Evolutionary conservation across 2,888 invertebrate species (phyloP).

Genomic region (Stenolophus ochropezus): DNA sequence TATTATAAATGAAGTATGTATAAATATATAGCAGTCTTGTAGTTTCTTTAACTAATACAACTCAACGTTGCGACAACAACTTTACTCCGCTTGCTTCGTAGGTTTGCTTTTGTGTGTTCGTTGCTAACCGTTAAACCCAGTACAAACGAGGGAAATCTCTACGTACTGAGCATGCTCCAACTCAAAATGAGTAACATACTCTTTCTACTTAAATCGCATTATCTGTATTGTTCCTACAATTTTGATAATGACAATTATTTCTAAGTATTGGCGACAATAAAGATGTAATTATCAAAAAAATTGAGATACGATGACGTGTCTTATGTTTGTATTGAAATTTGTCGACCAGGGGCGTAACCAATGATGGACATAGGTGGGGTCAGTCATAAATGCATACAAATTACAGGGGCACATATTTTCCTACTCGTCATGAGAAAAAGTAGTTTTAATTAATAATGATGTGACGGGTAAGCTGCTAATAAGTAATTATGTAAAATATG

Average conservation of each 20-base stretch:
- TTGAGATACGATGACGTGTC: not conserved
- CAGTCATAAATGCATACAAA: no score
- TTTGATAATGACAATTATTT: not conserved
- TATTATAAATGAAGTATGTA: not conserved
- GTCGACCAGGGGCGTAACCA: no score
- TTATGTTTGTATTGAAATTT: not conserved
- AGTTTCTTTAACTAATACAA: not conserved
- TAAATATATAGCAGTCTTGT: constrained; percentile 27
- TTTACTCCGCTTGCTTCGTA: not conserved
- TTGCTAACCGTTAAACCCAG: constrained; percentile 43
- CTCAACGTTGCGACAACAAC: not conserved
- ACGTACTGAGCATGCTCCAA: constrained; percentile 37
- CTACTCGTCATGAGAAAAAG: no score
- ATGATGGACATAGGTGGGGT: no score
- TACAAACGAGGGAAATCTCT: constrained; percentile 21
- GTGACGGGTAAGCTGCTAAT: no score
- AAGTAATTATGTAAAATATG: no score
- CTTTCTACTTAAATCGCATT: constrained; percentile 1
- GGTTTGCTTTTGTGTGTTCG: constrained; percentile 42
- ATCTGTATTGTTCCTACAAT: not conserved
- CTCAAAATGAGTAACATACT: constrained; percentile 30
- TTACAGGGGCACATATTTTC: no score
- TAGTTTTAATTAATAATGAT: no score
- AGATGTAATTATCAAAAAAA: not conserved
- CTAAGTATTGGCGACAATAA: not conserved